These are phyloP conservation scores for Amniataba percoides DNA, from an alignment of 2,797 vertebrate genomes.

Conservation along the genomic window DNA sequence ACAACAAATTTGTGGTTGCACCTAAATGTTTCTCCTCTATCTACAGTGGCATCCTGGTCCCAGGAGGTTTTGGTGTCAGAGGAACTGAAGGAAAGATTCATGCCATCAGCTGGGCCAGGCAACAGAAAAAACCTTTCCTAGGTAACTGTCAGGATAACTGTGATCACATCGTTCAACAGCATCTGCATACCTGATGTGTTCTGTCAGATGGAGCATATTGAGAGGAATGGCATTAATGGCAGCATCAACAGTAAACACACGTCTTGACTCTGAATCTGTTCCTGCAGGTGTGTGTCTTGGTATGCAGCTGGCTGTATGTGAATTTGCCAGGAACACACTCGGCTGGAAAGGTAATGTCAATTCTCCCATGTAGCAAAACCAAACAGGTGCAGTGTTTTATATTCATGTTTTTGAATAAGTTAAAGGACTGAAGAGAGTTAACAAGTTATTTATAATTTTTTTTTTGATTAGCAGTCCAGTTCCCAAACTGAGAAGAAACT, in stretches of 20 bases:
- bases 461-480: no score
- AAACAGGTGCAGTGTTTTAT: no score
- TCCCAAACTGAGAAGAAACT: no score
- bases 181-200: neutral
- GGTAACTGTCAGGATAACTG: constrained; percentile 77
- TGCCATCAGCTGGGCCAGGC: constrained; percentile 95
- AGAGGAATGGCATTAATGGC: neutral
- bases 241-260: neutral
- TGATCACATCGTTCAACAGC: neutral
- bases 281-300: constrained; percentile 92
- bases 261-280: neutral
- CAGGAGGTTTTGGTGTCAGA: constrained; percentile 93
- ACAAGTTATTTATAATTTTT: neutral
- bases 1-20: neutral
- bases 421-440: neutral
- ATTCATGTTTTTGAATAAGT: neutral
- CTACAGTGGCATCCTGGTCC: constrained; percentile 91
- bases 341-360: constrained; percentile 89
- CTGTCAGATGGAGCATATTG: neutral
- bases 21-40: neutral
- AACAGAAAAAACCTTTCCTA: constrained; percentile 93
- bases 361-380: no score
- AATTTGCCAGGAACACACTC: constrained; percentile 90
- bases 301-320: constrained; percentile 94
- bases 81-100: constrained; percentile 96